Percentiles rank a stretch among this genome's conserved stretches.
Evolutionary conservation across 1,140 invertebrate species (phyloP).

Genomic region (Penaeus japonicus): DNA sequence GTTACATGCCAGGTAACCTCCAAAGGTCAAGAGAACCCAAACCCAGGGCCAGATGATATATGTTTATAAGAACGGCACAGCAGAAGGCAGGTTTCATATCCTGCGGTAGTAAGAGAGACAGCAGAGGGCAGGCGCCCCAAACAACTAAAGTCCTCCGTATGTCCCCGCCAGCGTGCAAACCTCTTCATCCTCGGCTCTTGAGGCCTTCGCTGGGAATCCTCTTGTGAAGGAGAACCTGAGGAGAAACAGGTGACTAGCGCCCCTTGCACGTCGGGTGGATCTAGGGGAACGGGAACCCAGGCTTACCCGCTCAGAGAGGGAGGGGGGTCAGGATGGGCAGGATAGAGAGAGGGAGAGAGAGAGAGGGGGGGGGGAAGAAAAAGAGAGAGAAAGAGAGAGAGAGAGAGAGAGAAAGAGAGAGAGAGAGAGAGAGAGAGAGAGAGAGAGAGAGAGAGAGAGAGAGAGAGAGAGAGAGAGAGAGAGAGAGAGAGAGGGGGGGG

Average conservation of each 20-base stretch:
- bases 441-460: no score
- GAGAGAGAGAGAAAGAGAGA: no score
- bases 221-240: neutral
- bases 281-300: neutral
- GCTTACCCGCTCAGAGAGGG: neutral
- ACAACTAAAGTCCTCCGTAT: neutral
- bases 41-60: no score
- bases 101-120: no score
- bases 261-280: neutral
- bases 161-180: constrained; percentile 24
- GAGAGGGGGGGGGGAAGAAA: neutral
- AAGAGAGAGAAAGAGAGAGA: neutral
- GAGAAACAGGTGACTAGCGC: neutral
- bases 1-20: no score
- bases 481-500: no score
- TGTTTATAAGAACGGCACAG: no score
- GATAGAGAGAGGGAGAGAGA: neutral
- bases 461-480: no score
- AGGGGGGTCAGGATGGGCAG: neutral
- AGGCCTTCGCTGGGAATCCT: neutral
- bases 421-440: no score
- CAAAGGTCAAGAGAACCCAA: no score
- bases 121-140: no score
- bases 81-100: no score
- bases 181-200: constrained; percentile 21